Conservation (phyloP, 2,113 vertebrate species). For the Rhynchopsitta pachyrhyncha region DNA sequence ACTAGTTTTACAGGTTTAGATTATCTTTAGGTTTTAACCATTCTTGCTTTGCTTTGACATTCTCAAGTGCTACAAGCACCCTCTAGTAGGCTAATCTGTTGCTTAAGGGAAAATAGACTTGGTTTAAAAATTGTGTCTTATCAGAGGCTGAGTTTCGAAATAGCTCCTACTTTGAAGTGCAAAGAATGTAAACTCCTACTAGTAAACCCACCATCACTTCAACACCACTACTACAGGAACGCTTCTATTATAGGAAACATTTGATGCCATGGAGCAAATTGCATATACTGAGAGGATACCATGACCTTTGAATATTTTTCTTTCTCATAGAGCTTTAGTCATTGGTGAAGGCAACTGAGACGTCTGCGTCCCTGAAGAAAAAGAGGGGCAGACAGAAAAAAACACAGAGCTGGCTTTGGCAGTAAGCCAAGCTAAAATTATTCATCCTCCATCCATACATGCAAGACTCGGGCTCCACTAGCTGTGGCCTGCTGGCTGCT, state of each 20-base stretch:
- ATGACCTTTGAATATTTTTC: background rate
- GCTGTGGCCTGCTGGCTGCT: background rate
- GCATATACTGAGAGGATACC: background rate
- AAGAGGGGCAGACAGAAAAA: background rate
- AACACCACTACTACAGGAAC: background rate
- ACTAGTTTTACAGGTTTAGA: background rate
- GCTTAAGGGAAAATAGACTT: background rate
- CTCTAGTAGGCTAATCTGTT: background rate
- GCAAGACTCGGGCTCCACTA: background rate
- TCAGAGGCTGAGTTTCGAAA: background rate
- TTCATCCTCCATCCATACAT: fast-evolving
- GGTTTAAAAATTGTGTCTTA: background rate
- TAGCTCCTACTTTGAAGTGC: background rate
- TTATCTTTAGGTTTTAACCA: background rate
- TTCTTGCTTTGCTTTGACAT: background rate
- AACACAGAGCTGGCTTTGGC: background rate
- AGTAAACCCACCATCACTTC: background rate
- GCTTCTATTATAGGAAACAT: background rate
- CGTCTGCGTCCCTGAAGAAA: fast-evolving
- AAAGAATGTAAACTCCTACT: background rate
- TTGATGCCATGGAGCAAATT: background rate
- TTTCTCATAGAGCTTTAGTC: background rate
- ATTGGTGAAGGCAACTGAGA: background rate
- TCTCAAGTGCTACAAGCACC: background rate
- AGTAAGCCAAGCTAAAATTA: background rate